Percentiles rank a stretch among this genome's conserved stretches.
Evolutionary conservation across 2,888 invertebrate genomes (phyloP).

Genomic region (Drosophila setosimentum): DNA sequence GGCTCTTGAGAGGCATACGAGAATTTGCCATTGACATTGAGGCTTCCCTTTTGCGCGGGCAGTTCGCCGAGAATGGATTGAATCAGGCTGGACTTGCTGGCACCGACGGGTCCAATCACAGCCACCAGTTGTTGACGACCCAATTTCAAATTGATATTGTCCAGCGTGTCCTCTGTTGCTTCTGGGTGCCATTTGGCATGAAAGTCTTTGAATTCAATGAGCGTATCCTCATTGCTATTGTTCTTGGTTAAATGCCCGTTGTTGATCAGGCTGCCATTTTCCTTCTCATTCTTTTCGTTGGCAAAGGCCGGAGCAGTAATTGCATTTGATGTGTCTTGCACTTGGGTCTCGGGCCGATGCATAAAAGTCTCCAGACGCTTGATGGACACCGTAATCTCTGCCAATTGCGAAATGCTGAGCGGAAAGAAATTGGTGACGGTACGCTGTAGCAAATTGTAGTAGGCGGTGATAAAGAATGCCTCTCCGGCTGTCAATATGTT

Average conservation of each 20-base stretch:
- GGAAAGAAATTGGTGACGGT: slow-evolving; percentile 96
- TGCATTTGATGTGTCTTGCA: slow-evolving; percentile 70
- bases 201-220: slow-evolving; percentile 87
- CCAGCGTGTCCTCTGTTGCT: slow-evolving; percentile 88
- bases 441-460: slow-evolving; percentile 93
- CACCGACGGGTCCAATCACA: slow-evolving; percentile 90
- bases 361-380: slow-evolving; percentile 87
- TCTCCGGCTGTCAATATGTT: slow-evolving; percentile 91
- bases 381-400: slow-evolving; percentile 88
- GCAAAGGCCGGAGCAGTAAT: slow-evolving; percentile 10
- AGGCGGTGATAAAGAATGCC: slow-evolving; percentile 94
- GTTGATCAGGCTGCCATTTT: slow-evolving; percentile 41
- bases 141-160: slow-evolving; percentile 88
- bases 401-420: slow-evolving; percentile 87
- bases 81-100: slow-evolving; percentile 87
- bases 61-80: slow-evolving; percentile 86
- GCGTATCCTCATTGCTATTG: slow-evolving; percentile 27
- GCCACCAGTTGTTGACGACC: slow-evolving; percentile 88
- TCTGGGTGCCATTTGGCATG: slow-evolving; percentile 89
- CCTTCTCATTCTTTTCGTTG: slow-evolving; percentile 22
- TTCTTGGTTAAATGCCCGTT: slow-evolving; percentile 13
- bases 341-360: slow-evolving; percentile 86
- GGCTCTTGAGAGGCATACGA: slow-evolving; percentile 93
- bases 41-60: slow-evolving; percentile 85
- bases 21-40: slow-evolving; percentile 87